These are phyloP conservation scores for Ailurus styani DNA, from an alignment of 2,113 vertebrate species.

Conservation along the genomic window DNA sequence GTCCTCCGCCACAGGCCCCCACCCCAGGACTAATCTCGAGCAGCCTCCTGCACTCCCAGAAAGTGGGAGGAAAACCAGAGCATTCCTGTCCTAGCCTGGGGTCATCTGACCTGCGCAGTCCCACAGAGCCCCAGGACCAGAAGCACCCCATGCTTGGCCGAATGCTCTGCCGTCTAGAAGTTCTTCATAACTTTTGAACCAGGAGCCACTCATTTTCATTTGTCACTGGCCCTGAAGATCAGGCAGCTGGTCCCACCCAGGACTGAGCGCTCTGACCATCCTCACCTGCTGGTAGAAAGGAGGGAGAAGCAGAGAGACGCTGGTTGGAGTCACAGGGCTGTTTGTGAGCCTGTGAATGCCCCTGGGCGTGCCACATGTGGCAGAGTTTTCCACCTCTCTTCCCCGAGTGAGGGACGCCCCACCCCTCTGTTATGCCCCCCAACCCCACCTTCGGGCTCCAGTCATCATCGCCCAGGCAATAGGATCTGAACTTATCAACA, in stretches of 20 bases:
- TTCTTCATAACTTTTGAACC: background rate
- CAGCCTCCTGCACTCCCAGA: background rate
- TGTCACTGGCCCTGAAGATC: background rate
- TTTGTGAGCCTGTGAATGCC: background rate
- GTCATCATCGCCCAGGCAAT: background rate
- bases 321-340: background rate
- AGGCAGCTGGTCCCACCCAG: background rate
- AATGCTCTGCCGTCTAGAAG: background rate
- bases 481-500: background rate
- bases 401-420: background rate
- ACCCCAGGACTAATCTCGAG: background rate
- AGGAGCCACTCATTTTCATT: background rate
- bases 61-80: background rate
- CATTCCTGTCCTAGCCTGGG: no score
- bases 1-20: no score
- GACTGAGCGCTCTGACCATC: background rate
- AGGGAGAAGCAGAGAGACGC: background rate
- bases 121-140: fast-evolving
- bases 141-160: background rate
- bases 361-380: background rate
- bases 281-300: background rate
- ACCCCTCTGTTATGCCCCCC: background rate
- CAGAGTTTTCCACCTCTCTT: background rate
- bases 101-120: no score
- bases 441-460: background rate